phyloP scores from a whole-genome alignment of 2,888 invertebrate genomes.

The Chymomyza amoena region DNA sequence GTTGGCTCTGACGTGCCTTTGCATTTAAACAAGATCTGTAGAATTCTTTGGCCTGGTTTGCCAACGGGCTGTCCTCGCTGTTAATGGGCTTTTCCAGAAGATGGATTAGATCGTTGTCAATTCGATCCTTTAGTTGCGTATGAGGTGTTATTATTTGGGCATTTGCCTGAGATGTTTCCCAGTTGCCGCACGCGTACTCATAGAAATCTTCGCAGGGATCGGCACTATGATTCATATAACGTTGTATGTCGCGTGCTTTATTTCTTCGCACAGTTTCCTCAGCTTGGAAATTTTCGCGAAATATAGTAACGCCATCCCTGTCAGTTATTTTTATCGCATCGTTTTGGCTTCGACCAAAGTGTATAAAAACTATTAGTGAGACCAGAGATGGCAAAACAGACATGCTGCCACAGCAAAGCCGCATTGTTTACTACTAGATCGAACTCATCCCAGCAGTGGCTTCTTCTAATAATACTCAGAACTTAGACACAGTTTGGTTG shows the following conservation, averaged over 20 bases:
- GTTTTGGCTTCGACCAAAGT: not conserved
- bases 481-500: not conserved
- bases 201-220: constrained; percentile 76
- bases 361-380: not conserved
- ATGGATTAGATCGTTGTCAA: constrained; percentile 54
- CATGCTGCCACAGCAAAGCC: not conserved
- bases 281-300: constrained; percentile 56
- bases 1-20: constrained; percentile 48
- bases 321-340: not conserved
- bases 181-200: constrained; percentile 76
- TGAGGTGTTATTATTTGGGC: constrained; percentile 27
- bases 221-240: constrained; percentile 61
- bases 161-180: constrained; percentile 32
- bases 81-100: constrained; percentile 59
- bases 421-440: not conserved
- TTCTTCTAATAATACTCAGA: not conserved
- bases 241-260: constrained; percentile 57
- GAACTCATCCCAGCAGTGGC: not conserved
- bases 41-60: constrained; percentile 72
- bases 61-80: constrained; percentile 56
- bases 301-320: constrained; percentile 4
- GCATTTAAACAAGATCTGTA: constrained; percentile 69
- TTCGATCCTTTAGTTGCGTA: constrained; percentile 37
- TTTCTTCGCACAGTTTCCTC: constrained; percentile 56
- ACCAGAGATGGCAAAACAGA: not conserved